A percentile compares a stretch with the other conserved stretches of the same genome.
Evolutionary conservation across 2,797 vertebrate genomes (phyloP).

Genomic region (Acridotheres tristis): DNA sequence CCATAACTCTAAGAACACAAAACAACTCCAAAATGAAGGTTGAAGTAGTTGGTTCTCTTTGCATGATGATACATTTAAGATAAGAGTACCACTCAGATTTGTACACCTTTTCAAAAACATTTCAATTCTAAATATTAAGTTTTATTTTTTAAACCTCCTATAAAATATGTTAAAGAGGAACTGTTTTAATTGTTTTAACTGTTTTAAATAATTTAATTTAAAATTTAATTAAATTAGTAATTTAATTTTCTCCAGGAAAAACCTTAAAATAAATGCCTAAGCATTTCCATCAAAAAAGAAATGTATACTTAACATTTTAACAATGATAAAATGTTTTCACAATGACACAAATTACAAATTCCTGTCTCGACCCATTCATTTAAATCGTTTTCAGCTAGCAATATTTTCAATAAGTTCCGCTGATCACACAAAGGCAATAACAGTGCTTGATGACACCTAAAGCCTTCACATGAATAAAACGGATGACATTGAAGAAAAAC

Average conservation of each 20-base stretch:
- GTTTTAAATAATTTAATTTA: not conserved
- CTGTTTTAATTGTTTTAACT: not conserved
- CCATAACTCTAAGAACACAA: not conserved
- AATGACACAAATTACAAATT: not conserved
- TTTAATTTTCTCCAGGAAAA: not conserved
- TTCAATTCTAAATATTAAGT: not conserved
- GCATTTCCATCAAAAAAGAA: not conserved
- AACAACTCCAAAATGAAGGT: not conserved
- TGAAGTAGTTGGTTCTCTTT: not conserved
- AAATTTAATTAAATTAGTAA: not conserved
- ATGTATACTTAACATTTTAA: not conserved
- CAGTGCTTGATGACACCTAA: not conserved
- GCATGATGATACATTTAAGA: not conserved
- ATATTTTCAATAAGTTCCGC: not conserved
- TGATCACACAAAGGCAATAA: not conserved
- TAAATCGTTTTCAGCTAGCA: not conserved
- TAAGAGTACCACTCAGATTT: not conserved
- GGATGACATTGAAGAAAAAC: not conserved
- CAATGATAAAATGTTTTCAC: not conserved
- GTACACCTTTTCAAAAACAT: fast-evolving
- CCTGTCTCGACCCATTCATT: not conserved
- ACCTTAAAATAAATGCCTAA: not conserved
- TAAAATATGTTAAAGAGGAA: not conserved
- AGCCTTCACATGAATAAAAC: not conserved
- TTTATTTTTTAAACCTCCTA: not conserved